phyloP scores from a whole-genome alignment of 1,140 invertebrate species.

The Sinonovacula constricta region DNA sequence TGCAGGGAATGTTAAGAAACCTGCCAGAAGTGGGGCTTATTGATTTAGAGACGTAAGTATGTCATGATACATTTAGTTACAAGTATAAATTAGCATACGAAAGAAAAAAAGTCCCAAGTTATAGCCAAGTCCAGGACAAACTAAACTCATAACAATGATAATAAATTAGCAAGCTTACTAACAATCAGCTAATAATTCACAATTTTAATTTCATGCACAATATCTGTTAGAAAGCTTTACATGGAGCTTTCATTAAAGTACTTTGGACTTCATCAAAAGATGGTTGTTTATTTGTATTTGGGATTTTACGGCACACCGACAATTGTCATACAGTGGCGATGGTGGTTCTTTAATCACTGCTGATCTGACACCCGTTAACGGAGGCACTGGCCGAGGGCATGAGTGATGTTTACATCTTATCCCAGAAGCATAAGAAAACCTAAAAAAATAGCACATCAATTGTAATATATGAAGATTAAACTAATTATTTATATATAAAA shows the following conservation, averaged over 20 bases:
- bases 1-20: conserved; percentile 34
- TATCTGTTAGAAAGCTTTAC: neutral
- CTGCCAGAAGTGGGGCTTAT: conserved; percentile 37
- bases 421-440: neutral
- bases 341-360: too few relatives aligned
- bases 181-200: neutral
- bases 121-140: too few relatives aligned
- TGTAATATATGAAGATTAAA: neutral
- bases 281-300: too few relatives aligned
- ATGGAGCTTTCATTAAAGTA: too few relatives aligned
- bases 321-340: too few relatives aligned
- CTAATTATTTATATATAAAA: neutral
- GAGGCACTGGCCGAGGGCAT: too few relatives aligned
- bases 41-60: conserved; percentile 44
- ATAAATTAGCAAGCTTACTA: neutral
- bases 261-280: too few relatives aligned
- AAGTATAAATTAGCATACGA: neutral
- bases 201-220: neutral
- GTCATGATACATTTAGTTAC: neutral
- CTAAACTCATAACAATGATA: neutral
- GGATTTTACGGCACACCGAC: too few relatives aligned
- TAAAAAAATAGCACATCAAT: neutral
- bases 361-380: too few relatives aligned
- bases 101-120: neutral
- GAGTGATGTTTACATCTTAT: too few relatives aligned